Conservation (phyloP, 2,797 vertebrate species). For the Pseudochirops corinnae region DNA sequence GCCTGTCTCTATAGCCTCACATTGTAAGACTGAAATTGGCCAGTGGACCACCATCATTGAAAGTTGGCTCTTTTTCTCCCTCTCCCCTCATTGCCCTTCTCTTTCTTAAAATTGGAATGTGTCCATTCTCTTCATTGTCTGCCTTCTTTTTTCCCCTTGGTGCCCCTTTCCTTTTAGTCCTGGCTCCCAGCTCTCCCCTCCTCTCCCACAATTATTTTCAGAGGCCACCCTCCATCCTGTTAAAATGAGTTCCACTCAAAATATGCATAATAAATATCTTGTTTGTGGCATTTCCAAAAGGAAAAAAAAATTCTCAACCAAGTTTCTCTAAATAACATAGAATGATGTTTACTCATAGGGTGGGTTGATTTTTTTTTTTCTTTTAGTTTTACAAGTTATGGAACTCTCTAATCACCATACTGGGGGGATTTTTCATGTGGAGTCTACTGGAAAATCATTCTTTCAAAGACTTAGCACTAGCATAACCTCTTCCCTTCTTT, state of each 20-base stretch:
- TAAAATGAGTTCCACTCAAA: constrained; percentile 57
- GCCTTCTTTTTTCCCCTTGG: constrained; percentile 32
- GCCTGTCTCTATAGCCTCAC: neutral
- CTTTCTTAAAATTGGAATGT: constrained; percentile 48
- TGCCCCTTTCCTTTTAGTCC: constrained; percentile 52
- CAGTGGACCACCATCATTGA: constrained; percentile 58
- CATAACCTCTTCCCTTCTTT: constrained; percentile 12
- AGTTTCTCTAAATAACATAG: constrained; percentile 80
- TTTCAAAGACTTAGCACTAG: neutral
- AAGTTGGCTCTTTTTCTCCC: constrained; percentile 44
- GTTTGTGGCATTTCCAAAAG: constrained; percentile 72
- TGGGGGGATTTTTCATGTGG: constrained; percentile 45
- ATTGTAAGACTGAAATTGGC: constrained; percentile 11
- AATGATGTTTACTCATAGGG: constrained; percentile 79
- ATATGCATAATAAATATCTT: constrained; percentile 83
- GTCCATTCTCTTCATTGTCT: constrained; percentile 33
- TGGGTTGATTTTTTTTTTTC: neutral
- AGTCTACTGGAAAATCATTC: constrained; percentile 60
- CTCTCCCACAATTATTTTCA: constrained; percentile 58
- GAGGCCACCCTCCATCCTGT: constrained; percentile 48
- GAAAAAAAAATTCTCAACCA: constrained; percentile 60
- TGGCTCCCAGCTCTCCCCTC: constrained; percentile 47
- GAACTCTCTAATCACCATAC: constrained; percentile 41
- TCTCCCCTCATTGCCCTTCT: constrained; percentile 40
- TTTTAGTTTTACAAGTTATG: constrained; percentile 54